phyloP scores from a whole-genome alignment of 2,797 vertebrate genomes.

The Sebastes cheni region DNA sequence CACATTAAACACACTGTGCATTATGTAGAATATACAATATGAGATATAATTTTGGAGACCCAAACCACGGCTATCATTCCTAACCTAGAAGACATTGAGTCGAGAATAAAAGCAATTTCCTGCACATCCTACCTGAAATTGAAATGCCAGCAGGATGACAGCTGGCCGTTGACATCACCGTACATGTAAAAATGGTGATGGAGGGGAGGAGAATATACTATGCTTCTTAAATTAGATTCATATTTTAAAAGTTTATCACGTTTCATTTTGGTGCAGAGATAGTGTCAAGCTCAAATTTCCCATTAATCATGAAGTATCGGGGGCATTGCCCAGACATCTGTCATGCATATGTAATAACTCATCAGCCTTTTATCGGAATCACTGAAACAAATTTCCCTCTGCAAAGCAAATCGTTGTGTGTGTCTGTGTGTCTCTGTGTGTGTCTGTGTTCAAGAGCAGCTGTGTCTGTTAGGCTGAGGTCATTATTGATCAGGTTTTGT shows the following conservation, averaged over 20 bases:
- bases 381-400: constrained; percentile 47
- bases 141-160: constrained; percentile 76
- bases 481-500: constrained; percentile 73
- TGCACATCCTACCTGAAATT: constrained; percentile 64
- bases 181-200: constrained; percentile 39
- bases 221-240: constrained; percentile 64
- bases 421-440: background rate
- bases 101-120: constrained; percentile 74
- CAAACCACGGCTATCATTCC: constrained; percentile 18
- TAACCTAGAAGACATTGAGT: constrained; percentile 30
- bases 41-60: constrained; percentile 16
- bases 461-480: constrained; percentile 30
- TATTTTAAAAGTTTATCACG: constrained; percentile 66
- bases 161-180: constrained; percentile 57
- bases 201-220: constrained; percentile 35
- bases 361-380: constrained; percentile 57
- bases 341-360: constrained; percentile 69
- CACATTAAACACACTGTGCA: background rate
- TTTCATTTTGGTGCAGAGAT: constrained; percentile 63
- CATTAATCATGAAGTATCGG: constrained; percentile 66
- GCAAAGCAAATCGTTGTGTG: constrained; percentile 35
- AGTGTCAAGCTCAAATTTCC: constrained; percentile 64
- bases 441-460: background rate
- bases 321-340: constrained; percentile 66
- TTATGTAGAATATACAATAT: constrained; percentile 10